Percentiles rank a stretch among this genome's conserved stretches.
Evolutionary conservation across 35 echinoderm and acorn worm genomes (phyloP).

Genomic region (Chiridota heheva): DNA sequence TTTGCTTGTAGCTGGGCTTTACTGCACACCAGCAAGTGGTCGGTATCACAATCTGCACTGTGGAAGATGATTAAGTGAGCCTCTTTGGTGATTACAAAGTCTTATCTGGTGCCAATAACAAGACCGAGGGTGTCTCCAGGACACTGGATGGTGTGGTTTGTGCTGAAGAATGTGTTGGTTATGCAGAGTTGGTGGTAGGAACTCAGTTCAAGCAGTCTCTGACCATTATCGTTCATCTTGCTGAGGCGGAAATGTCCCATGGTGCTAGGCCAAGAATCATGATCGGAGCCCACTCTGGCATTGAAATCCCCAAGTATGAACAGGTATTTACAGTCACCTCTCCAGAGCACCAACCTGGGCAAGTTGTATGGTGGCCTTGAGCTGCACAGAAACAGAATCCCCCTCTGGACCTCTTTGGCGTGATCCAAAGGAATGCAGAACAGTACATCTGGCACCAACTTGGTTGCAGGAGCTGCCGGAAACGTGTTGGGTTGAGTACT

Average conservation of each 20-base stretch:
- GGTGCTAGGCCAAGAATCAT: not conserved
- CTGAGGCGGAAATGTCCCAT: slow-evolving; percentile 36
- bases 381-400: slow-evolving; percentile 21
- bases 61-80: too few relatives aligned
- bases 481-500: not conserved
- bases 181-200: slow-evolving; percentile 38
- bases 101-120: slow-evolving; percentile 37
- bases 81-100: slow-evolving; percentile 41
- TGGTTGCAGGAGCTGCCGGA: slow-evolving; percentile 59
- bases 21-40: too few relatives aligned
- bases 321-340: slow-evolving; percentile 59
- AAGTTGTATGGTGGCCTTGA: slow-evolving; percentile 14
- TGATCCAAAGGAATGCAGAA: slow-evolving; percentile 58
- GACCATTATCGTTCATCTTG: slow-evolving; percentile 61
- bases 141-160: slow-evolving; percentile 29
- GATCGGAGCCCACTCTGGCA: slow-evolving; percentile 42
- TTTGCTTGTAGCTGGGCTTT: too few relatives aligned
- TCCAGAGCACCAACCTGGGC: slow-evolving; percentile 51
- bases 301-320: slow-evolving; percentile 52
- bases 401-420: slow-evolving; percentile 58
- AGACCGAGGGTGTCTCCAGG: slow-evolving; percentile 50
- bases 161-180: slow-evolving; percentile 58
- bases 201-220: slow-evolving; percentile 24
- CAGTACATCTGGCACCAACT: slow-evolving; percentile 53
- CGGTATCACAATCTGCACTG: too few relatives aligned